Evolutionary conservation across 2,797 vertebrate genomes (phyloP).

Genomic region (Garrulus glandarius): DNA sequence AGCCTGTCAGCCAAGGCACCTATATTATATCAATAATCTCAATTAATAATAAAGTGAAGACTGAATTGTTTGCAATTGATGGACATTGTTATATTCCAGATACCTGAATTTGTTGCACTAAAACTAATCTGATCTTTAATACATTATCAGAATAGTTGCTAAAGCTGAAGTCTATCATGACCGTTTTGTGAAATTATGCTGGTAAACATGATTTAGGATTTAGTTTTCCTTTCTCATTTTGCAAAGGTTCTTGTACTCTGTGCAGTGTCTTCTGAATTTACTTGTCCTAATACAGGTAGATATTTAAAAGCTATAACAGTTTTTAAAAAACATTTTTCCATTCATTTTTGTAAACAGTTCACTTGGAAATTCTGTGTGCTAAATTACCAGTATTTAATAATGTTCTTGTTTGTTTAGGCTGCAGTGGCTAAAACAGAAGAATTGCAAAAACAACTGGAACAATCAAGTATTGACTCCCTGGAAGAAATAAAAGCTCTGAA

Average conservation of each 20-base stretch:
- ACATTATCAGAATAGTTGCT: neutral
- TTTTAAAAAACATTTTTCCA: neutral
- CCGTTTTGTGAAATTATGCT: neutral
- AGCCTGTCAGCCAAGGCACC: neutral
- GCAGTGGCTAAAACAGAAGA: constrained; percentile 68
- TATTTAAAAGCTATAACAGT: neutral
- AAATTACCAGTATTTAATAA: neutral
- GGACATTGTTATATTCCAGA: neutral
- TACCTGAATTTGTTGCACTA: neutral
- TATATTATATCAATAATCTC: neutral
- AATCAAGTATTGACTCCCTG: constrained; percentile 68
- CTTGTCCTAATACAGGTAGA: neutral
- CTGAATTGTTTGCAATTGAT: neutral
- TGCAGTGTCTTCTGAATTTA: neutral
- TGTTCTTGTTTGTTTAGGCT: constrained; percentile 73
- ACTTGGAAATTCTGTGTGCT: neutral
- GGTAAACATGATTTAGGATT: neutral
- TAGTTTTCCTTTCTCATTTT: neutral
- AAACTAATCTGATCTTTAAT: neutral
- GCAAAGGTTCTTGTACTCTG: neutral
- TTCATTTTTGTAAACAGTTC: neutral
- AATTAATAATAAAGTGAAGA: neutral
- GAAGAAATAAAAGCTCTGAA: constrained; percentile 79
- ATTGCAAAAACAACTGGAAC: constrained; percentile 78
- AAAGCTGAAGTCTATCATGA: neutral